These are phyloP conservation scores for Phrynocephalus versicolor DNA, from an alignment of 2,113 vertebrate genomes.

Conservation along the genomic window DNA sequence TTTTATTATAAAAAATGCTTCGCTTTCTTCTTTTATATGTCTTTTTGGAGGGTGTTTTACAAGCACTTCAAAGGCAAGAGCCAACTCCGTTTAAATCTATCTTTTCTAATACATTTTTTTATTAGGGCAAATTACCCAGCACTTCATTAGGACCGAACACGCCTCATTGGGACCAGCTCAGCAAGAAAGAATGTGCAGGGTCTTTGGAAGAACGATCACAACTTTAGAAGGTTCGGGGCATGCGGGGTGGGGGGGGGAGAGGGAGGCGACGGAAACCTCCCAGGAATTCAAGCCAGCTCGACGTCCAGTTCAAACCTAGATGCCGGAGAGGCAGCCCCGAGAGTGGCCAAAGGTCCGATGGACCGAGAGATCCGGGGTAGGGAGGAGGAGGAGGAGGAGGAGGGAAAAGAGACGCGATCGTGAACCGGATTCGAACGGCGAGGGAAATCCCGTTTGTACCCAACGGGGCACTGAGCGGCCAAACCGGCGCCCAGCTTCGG, in stretches of 20 bases:
- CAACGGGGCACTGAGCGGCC: constrained; percentile 74
- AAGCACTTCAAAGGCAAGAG: constrained; percentile 51
- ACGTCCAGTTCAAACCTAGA: too few relatives aligned
- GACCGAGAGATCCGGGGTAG: constrained; percentile 7
- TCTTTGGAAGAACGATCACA: constrained; percentile 27
- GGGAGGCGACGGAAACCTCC: neutral
- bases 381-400: constrained; percentile 24
- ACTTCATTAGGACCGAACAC: constrained; percentile 42
- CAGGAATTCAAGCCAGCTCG: constrained; percentile 51
- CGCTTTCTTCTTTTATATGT: constrained; percentile 34
- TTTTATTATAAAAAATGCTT: neutral
- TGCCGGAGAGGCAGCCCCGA: constrained; percentile 31
- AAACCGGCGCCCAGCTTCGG: constrained; percentile 75
- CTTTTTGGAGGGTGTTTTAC: constrained; percentile 49
- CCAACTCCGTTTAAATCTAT: neutral
- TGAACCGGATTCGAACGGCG: neutral
- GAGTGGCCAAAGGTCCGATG: constrained; percentile 34
- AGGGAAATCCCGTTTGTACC: constrained; percentile 52
- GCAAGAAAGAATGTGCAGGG: constrained; percentile 61
- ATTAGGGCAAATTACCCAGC: constrained; percentile 45
- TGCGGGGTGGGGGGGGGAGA: constrained; percentile 35
- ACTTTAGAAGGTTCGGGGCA: constrained; percentile 12
- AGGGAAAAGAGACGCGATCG: neutral
- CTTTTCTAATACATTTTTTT: neutral
- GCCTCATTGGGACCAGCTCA: constrained; percentile 41